These are phyloP conservation scores for Lophura nycthemera DNA, from an alignment of 2,113 vertebrate species.

Conservation along the genomic window DNA sequence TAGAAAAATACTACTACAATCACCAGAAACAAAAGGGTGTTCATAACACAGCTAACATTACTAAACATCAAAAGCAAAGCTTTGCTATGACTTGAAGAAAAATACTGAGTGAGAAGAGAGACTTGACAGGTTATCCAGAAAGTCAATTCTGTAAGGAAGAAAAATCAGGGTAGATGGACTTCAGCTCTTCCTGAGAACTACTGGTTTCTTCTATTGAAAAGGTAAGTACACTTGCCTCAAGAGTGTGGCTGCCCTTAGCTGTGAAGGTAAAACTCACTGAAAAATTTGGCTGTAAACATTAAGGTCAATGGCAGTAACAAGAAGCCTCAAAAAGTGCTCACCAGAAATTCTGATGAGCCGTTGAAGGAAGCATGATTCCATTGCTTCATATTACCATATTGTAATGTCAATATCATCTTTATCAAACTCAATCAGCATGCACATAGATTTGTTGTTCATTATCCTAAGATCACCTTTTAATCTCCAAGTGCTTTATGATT, in stretches of 20 bases:
- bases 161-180: neutral
- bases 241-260: neutral
- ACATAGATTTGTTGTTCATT: neutral
- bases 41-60: neutral
- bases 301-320: neutral
- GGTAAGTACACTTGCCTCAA: neutral
- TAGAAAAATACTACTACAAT: neutral
- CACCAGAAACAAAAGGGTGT: neutral
- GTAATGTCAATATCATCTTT: neutral
- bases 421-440: neutral
- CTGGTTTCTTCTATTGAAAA: neutral
- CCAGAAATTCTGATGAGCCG: neutral
- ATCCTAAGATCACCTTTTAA: neutral
- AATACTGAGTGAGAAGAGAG: neutral
- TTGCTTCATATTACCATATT: neutral
- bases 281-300: neutral
- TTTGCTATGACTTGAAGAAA: accelerated
- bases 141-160: neutral
- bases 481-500: neutral
- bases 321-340: neutral
- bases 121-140: neutral
- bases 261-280: neutral
- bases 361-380: neutral
- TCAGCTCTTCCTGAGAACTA: neutral
- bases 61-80: neutral